These are phyloP conservation scores for Anarrhichthys ocellatus DNA, from an alignment of 2,113 vertebrate species.

Conservation along the genomic window DNA sequence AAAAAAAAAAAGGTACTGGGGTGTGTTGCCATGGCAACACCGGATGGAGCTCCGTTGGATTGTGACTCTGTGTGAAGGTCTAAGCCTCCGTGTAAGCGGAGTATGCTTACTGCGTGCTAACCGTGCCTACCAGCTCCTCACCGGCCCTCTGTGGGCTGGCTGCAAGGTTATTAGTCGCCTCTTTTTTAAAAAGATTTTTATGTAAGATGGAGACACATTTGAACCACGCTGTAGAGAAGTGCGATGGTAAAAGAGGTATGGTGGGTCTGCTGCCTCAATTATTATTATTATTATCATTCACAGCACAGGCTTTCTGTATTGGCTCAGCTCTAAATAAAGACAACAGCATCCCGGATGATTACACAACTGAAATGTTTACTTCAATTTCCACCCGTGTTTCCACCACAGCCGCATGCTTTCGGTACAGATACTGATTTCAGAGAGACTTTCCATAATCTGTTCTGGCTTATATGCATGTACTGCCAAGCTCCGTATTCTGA, in stretches of 20 bases:
- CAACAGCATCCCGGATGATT: conserved; percentile 48
- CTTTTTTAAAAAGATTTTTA: neutral
- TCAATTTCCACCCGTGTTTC: conserved; percentile 39
- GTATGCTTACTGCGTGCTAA: conserved; percentile 74
- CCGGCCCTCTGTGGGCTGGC: conserved; percentile 41
- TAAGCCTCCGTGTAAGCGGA: conserved; percentile 72
- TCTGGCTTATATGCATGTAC: neutral
- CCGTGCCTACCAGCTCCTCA: conserved; percentile 57
- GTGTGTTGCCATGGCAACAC: conserved; percentile 84
- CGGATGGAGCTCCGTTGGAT: conserved; percentile 75
- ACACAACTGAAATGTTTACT: conserved; percentile 57
- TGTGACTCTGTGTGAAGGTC: conserved; percentile 82
- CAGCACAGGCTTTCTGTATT: conserved; percentile 8
- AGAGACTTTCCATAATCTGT: conserved; percentile 40
- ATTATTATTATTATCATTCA: neutral
- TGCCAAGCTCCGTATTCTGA: conserved; percentile 32
- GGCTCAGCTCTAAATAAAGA: conserved; percentile 45
- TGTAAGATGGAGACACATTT: neutral
- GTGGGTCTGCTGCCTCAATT: neutral
- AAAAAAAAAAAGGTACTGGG: conserved; percentile 61
- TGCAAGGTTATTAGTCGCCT: conserved; percentile 33
- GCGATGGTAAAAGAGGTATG: neutral
- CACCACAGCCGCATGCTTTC: conserved; percentile 3
- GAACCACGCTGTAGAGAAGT: neutral
- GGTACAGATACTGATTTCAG: conserved; percentile 23